Evolutionary conservation across 64 coral and sea anemone genomes (phyloP).

Genomic region (Montipora capricornis): DNA sequence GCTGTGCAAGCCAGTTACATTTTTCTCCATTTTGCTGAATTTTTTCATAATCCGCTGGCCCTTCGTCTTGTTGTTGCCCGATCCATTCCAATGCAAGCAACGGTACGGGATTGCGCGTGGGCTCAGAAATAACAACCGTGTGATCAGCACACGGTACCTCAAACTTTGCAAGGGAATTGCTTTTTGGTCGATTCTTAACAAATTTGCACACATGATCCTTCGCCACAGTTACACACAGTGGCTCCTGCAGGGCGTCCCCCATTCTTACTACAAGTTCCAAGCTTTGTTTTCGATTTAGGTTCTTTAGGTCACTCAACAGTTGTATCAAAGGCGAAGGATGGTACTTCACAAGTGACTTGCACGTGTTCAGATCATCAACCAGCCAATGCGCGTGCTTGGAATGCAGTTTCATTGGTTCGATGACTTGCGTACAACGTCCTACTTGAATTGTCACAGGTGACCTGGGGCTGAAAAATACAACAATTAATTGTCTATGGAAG

Average conservation of each 20-base stretch:
- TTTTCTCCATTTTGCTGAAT: not conserved
- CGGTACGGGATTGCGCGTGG: not conserved
- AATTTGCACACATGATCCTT: not conserved
- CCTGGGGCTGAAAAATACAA: not conserved
- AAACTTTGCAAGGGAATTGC: not conserved
- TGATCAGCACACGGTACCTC: not conserved
- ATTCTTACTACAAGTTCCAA: conserved; percentile 10
- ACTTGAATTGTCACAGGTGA: not conserved
- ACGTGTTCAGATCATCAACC: not conserved
- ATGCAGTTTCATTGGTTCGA: not conserved
- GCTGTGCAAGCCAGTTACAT: not conserved
- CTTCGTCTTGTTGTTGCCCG: not conserved
- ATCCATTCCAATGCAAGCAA: conserved; percentile 16
- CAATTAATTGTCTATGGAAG: not conserved
- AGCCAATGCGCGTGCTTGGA: not conserved
- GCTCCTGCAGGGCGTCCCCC: not conserved
- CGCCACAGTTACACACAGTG: not conserved
- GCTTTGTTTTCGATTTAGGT: conserved; percentile 9
- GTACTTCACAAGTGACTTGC: conserved; percentile 3
- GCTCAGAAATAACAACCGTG: not conserved
- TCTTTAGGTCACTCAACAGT: not conserved
- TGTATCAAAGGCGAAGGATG: not conserved
- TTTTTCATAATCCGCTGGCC: not conserved
- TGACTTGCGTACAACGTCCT: not conserved
- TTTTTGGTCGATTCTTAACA: not conserved